Base-by-base conservation (phyloP, 2,113 vertebrate species). In the Rhombomys opimus region DNA sequence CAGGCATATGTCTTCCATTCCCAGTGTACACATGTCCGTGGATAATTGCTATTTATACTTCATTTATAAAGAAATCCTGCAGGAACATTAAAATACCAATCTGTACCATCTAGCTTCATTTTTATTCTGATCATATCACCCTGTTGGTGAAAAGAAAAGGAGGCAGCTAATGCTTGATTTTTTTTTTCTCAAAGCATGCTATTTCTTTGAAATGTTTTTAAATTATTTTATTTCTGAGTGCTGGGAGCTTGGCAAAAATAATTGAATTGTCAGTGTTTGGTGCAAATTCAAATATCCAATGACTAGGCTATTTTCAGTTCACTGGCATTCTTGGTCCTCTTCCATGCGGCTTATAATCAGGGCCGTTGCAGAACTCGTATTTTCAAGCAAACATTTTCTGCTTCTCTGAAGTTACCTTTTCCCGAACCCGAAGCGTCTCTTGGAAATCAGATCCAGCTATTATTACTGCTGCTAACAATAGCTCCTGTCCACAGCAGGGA, bases 391-490 rank as follows among this genome's bases (percentile, higher is more conserved):
- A 65, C 4, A 11, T 41, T 65, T 82, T 38, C 0, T 86, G 38
- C 13, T 86, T 72, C 59, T 86, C 61, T 52, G 14, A 38, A 54
- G 52, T 65, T 91, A 82, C 80, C 87, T 94, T 93, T 35, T 94
- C 38, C 67, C 35, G 27, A 46, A 89, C 78, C 87, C 81, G 75
- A 65, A 95, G 57, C 59, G 22, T 94, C 59, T 94, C 75, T 90
- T 78, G 59, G 94, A 96, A 95, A 95, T 94, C 90, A 76, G 59
- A 97, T 94, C 76, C 85, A 57, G 80, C 94, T 97, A 87, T 96
- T 97, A 96, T 96, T 96, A 96, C 87, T 91, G 86, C 92, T 70
- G 78, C 97, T 97, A 96, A 97, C 96, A 97, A 98, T 98, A 95
- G 95, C 63, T 94, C 65, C 63, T 97, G 96, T 97, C 97, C 97